Evolutionary conservation across 2,888 invertebrate species (phyloP).

Genomic region (Philaethria dido): DNA sequence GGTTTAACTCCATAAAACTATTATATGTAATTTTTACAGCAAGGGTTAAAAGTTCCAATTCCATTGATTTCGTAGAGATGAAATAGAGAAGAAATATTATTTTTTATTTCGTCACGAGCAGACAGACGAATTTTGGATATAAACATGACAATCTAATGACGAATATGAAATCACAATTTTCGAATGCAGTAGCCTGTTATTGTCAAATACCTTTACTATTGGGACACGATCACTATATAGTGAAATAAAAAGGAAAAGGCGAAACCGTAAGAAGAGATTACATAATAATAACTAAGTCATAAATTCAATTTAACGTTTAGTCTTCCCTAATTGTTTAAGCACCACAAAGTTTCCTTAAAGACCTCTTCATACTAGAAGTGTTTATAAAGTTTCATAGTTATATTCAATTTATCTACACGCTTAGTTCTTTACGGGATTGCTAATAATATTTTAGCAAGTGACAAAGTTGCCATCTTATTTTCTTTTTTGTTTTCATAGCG

Average conservation of each 20-base stretch:
- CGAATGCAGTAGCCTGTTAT: too few relatives aligned
- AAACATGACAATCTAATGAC: too few relatives aligned
- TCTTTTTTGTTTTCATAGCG: neutral
- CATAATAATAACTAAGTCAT: neutral
- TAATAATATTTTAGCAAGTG: conserved; percentile 3
- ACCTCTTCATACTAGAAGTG: conserved; percentile 10
- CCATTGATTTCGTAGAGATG: too few relatives aligned
- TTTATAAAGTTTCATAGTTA: conserved; percentile 16
- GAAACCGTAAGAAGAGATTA: neutral
- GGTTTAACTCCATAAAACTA: neutral
- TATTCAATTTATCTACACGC: neutral
- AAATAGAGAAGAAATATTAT: too few relatives aligned
- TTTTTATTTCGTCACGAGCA: too few relatives aligned
- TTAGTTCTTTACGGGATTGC: neutral
- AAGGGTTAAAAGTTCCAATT: too few relatives aligned
- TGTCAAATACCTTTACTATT: neutral
- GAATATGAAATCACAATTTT: neutral
- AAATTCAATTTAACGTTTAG: conserved; percentile 4
- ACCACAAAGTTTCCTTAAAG: conserved; percentile 10
- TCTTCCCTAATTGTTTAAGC: conserved; percentile 2
- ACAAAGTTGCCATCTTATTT: neutral
- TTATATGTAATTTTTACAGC: too few relatives aligned
- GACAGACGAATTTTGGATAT: too few relatives aligned
- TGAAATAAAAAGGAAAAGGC: neutral
- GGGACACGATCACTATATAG: neutral